These are phyloP conservation scores for Lasiurus borealis DNA, from an alignment of 2,113 vertebrate species.

Conservation along the genomic window DNA sequence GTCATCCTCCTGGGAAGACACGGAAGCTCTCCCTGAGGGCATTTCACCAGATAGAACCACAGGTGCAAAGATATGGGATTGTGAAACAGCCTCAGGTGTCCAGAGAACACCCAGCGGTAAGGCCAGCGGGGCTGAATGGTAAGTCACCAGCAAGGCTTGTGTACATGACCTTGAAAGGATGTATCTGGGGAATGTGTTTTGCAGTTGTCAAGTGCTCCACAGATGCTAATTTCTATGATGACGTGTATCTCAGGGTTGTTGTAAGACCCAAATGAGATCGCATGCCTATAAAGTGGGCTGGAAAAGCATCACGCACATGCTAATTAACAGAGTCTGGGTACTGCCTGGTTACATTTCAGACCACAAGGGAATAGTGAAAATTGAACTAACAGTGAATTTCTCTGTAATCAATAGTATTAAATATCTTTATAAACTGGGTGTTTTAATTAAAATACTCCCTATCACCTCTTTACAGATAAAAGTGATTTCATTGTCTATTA, in stretches of 20 bases:
- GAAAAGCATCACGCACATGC: not conserved
- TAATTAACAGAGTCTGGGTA: not conserved
- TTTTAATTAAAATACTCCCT: slow-evolving; percentile 57
- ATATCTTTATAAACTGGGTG: not conserved
- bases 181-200: not conserved
- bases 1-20: not conserved
- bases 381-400: not conserved
- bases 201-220: not conserved
- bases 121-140: not conserved
- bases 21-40: not conserved
- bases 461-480: slow-evolving; percentile 46
- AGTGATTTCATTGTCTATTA: slow-evolving; percentile 60
- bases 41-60: not conserved
- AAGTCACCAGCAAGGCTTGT: not conserved
- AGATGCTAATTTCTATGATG: not conserved
- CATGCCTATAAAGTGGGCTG: not conserved
- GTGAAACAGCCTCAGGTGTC: not conserved
- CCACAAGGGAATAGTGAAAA: slow-evolving; percentile 42
- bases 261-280: not conserved
- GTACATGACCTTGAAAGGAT: not conserved
- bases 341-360: not conserved
- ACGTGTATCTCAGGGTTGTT: not conserved
- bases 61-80: not conserved
- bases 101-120: not conserved
- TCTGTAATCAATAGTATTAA: slow-evolving; percentile 3